Evolutionary conservation across 1,140 invertebrate species (phyloP).

Genomic region (Luehdorfia chinensis): DNA sequence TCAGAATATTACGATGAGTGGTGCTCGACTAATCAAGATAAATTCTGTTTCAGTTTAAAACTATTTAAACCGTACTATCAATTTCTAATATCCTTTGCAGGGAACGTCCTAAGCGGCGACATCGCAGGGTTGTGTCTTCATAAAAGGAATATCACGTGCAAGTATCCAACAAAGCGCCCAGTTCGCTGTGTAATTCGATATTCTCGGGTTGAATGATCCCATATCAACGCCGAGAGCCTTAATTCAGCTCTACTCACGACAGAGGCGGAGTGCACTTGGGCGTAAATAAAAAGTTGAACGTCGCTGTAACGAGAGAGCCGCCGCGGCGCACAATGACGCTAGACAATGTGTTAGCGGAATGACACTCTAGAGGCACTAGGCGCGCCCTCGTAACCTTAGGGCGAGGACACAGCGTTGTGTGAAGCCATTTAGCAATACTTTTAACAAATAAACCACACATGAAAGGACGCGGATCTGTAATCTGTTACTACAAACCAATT

Average conservation of each 20-base stretch:
- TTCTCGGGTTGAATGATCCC: constrained; percentile 74
- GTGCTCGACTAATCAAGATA: too few species aligned
- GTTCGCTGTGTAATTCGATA: constrained; percentile 70
- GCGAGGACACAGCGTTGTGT: constrained; percentile 15
- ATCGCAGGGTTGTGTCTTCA: constrained; percentile 23
- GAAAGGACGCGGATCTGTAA: too few species aligned
- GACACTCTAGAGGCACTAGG: constrained; percentile 57
- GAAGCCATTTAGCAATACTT: too few species aligned
- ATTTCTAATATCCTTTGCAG: constrained; percentile 12
- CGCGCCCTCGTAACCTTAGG: constrained; percentile 44
- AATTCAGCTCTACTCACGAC: constrained; percentile 71
- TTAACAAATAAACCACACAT: too few species aligned
- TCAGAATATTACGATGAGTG: too few species aligned
- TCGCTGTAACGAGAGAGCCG: constrained; percentile 59
- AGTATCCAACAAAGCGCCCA: constrained; percentile 66
- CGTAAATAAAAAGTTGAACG: constrained; percentile 75
- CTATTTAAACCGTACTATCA: constrained; percentile 4
- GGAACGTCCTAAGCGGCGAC: constrained; percentile 2
- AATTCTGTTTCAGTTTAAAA: too few species aligned
- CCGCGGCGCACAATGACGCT: constrained; percentile 61
- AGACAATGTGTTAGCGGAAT: constrained; percentile 69
- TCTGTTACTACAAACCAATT: neutral
- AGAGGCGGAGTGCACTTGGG: constrained; percentile 69
- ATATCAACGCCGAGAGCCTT: constrained; percentile 71
- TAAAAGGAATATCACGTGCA: constrained; percentile 68